Base-by-base conservation (phyloP, 2,113 vertebrate genomes). In the Dissostichus mawsoni region DNA sequence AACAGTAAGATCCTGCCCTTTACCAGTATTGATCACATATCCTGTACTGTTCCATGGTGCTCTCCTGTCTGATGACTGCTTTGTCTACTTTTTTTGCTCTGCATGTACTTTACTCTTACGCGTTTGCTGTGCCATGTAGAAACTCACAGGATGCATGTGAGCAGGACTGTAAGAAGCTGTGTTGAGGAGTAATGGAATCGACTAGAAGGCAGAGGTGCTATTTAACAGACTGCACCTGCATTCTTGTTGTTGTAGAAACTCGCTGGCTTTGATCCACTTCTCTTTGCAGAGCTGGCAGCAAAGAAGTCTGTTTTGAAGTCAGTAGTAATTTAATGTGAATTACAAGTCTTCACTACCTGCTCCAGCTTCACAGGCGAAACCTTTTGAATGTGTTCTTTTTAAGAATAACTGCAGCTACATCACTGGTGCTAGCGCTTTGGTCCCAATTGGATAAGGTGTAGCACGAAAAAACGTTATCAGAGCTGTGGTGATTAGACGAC, bases 1-100 rank as follows among this genome's bases (percentile, higher is more conserved):
- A 79, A 81, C 53, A 57, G 94, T 95, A 90, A 92, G 93, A 73
- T 47, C 11, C 23, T 29, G 12, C 18, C 23, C 45, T 52, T 36
- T 48, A 50, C 20, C 12, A 3, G 10, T 12, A 23, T 17, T 11
- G 29, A 78, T 84, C 25, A 20, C 41, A 61, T 3, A 6, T 3
- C 11, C 47, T 47, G 9, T 18, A 61, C 17, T 77, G 11, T 44
- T 44, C 12, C 17, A 11, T 14, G 23, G 33, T 36, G 16, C 51
- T 29, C 29, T 29, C 29, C 29, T 29, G 29, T 4, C 29, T 29
- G 29, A 29, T 29, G 3, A 48, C 16, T 68, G 4, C 20, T 64
- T 13, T 56, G n/a, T 23, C 5, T n/a, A 14, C 50, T 73, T 1
- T 75, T 29, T 57, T 61, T 13, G 11, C 29, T 78, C 5, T 36